Percentiles rank a stretch among this genome's conserved stretches.
Conservation (phyloP, 2,113 vertebrate genomes). For the Poicephalus meyeri region DNA sequence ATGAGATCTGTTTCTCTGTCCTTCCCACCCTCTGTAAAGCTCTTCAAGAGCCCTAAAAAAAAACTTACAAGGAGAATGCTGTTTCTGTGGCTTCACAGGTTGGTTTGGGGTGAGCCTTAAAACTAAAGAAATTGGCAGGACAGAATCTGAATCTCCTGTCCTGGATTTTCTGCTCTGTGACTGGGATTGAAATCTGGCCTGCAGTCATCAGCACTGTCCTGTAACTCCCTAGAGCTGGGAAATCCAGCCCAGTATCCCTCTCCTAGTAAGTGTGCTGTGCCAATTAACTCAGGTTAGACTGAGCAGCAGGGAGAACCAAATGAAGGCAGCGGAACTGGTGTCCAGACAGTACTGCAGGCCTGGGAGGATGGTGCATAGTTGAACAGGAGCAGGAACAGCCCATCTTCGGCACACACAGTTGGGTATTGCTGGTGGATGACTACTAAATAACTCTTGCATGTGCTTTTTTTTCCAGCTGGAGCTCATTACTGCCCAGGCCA, state of each 20-base stretch:
- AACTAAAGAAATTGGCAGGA: background rate
- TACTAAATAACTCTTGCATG: background rate
- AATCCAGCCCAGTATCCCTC: background rate
- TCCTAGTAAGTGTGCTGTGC: background rate
- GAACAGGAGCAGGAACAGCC: background rate
- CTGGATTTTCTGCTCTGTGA: background rate
- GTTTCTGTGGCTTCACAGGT: background rate
- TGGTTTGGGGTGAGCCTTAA: background rate
- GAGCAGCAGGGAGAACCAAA: background rate
- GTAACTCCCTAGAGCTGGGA: background rate
- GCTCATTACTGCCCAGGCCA: slow-evolving; percentile 92
- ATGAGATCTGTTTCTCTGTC: background rate
- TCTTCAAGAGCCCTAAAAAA: background rate
- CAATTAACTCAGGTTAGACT: background rate
- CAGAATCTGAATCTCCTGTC: background rate
- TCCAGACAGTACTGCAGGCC: background rate
- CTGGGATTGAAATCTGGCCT: background rate
- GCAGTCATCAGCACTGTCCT: background rate
- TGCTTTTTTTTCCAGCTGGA: slow-evolving; percentile 80
- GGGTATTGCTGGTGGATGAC: background rate
- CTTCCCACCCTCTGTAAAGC: background rate
- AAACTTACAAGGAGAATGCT: background rate
- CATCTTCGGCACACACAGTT: accelerated
- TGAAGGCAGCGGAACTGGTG: background rate
- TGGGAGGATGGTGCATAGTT: background rate